These are phyloP conservation scores for Caenorhabditis sinica DNA, from an alignment of 2,888 invertebrate species.

Conservation along the genomic window DNA sequence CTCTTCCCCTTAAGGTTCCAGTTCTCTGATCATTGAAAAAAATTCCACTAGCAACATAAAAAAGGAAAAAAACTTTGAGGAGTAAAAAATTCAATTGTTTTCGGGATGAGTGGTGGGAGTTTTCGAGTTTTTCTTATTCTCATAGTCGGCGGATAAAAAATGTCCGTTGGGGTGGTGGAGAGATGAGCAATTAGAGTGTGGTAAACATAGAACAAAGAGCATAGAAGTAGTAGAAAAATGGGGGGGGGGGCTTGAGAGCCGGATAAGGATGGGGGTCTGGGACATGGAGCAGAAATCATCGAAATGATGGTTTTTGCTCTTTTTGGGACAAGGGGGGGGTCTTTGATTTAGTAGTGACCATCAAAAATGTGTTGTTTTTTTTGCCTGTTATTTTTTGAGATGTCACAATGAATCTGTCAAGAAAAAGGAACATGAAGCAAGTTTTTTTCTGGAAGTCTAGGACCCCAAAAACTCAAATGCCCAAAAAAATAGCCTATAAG, in stretches of 20 bases:
- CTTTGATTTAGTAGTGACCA: too few relatives aligned
- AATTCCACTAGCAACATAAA: constrained; percentile 5
- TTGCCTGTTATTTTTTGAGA: background rate
- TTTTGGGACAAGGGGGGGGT: background rate
- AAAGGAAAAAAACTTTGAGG: background rate
- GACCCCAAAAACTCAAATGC: background rate
- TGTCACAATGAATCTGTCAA: too few relatives aligned
- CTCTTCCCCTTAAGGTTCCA: background rate
- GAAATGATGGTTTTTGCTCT: background rate
- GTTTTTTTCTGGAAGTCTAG: background rate
- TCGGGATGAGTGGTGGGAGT: background rate
- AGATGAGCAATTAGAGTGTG: constrained; percentile 50
- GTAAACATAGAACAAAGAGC: constrained; percentile 40
- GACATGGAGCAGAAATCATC: constrained; percentile 25
- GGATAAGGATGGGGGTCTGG: constrained; percentile 10
- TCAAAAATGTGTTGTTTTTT: too few relatives aligned
- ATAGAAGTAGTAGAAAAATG: background rate
- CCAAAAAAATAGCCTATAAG: background rate
- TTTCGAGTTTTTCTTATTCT: constrained; percentile 1
- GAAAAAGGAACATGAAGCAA: too few relatives aligned
- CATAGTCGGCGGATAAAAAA: constrained; percentile 12
- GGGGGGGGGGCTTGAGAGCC: constrained; percentile 3
- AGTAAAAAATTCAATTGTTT: constrained; percentile 38
- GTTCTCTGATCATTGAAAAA: constrained; percentile 21
- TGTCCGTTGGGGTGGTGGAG: background rate